These are phyloP conservation scores for Myiopsitta monachus DNA, from an alignment of 2,113 vertebrate species.

Conservation along the genomic window DNA sequence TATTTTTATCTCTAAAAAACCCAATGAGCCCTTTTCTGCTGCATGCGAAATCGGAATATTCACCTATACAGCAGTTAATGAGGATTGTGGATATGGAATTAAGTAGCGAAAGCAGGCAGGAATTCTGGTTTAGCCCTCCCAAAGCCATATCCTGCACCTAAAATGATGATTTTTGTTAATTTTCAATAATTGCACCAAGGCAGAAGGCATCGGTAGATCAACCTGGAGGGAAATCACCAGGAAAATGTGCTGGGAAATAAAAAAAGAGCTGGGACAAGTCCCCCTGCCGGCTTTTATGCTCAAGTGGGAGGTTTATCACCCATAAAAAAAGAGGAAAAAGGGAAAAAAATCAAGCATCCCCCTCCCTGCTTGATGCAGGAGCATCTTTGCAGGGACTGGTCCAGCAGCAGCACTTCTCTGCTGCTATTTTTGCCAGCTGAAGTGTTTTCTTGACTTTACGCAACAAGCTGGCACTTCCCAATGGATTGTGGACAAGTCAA, in stretches of 20 bases:
- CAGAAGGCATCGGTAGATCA: background rate
- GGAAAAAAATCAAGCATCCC: background rate
- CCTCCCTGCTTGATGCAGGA: background rate
- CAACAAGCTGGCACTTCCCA: background rate
- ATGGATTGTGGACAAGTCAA: background rate
- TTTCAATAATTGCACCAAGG: background rate
- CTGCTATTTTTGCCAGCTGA: background rate
- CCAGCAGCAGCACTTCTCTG: background rate
- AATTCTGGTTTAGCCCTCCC: background rate
- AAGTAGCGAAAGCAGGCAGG: too few relatives aligned
- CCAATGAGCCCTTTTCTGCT: background rate
- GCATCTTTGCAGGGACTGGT: background rate
- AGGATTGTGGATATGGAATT: accelerated
- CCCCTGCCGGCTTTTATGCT: background rate
- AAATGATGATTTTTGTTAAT: background rate
- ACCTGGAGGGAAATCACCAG: background rate
- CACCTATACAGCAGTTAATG: accelerated
- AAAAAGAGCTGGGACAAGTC: background rate
- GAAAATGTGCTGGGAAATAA: background rate
- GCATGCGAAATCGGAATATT: background rate
- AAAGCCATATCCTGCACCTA: background rate
- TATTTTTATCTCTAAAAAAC: background rate
- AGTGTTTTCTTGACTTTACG: background rate
- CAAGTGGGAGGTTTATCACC: conserved; percentile 51
- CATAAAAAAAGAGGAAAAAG: background rate